Evolutionary conservation across 2,888 invertebrate genomes (phyloP), one percentile per base, ranked within the genome.

Genomic region (Omphaloscelis lunosa): DNA sequence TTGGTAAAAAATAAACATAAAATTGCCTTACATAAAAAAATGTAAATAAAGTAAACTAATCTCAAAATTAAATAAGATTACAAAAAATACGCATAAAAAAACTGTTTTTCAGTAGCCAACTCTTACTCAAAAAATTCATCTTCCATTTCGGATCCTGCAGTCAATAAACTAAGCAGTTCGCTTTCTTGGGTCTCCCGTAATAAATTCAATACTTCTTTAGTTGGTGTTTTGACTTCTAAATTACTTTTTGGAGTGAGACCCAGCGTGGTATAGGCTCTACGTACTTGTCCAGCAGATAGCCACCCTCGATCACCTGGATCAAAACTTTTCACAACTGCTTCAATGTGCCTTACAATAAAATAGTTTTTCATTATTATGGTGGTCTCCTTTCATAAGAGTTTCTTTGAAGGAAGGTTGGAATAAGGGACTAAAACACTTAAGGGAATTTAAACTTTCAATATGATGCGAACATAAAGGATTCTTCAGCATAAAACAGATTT

Each of bases 241-340:
- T 81, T 51, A 5, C 92, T 91, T 78, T 89, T 84, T 41, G 89
- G 86, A 71, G 88, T 88, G 11, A 96, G 90, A 12, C 95, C 95
- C n/a, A 96, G 82, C 2, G 95, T 95, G 29, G 84, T 80, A 81
- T 91, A 95, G 8, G 94, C 91, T 73, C 94, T 92, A 8, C 93
- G 92, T 23, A 94, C 89, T 93, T 96, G 96, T n/a, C 94, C 95
- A 34, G 91, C 84, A 76, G 90, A 94, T 62, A 96, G 79, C 95
- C 95, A 96, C 29, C 96, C 96, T 29, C 95, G 92, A 74, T 94
- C 88, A 29, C 95, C 92, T 2, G 96, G 96, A 84, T 96, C 96
- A 89, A 96, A 96, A 88, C 96, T 96, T 88, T 94, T 95, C 2
- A 96, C 87, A 20, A 95, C 88, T 17, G 95, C 95, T 89, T 94